Conservation (phyloP, 53 echinoderm and acorn worm species). For the Arbacia lixula region DNA sequence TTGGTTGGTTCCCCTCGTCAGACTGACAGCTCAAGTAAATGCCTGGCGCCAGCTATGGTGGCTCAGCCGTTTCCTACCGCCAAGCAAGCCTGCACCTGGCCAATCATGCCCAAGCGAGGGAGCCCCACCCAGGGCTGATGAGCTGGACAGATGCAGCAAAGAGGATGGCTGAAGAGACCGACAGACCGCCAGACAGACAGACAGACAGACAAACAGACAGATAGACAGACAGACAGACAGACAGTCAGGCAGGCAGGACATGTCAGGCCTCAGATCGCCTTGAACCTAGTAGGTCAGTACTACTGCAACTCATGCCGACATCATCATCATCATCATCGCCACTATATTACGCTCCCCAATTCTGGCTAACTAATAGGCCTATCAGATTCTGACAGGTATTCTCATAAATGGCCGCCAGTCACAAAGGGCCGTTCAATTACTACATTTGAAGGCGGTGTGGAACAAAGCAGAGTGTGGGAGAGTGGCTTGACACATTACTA, state of each 20-base stretch:
- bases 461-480: no score
- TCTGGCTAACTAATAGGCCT: no score
- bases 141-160: constrained; percentile 4
- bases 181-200: neutral
- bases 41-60: constrained; percentile 18
- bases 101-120: neutral
- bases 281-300: no score
- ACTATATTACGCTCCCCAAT: no score
- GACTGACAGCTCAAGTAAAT: constrained; percentile 2
- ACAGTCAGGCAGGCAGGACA: neutral
- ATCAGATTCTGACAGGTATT: no score
- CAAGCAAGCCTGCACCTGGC: constrained; percentile 9
- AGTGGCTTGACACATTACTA: no score
- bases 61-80: constrained; percentile 4
- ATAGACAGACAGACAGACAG: neutral
- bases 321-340: no score
- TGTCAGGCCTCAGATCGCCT: no score
- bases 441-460: no score
- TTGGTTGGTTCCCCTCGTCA: neutral
- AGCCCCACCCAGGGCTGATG: neutral
- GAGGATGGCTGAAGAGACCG: neutral
- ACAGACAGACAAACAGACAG: neutral
- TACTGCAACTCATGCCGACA: no score
- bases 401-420: no score
- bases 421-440: no score